Evolutionary conservation across 2,113 vertebrate species (phyloP).

Genomic region (Thalassoma bifasciatum): DNA sequence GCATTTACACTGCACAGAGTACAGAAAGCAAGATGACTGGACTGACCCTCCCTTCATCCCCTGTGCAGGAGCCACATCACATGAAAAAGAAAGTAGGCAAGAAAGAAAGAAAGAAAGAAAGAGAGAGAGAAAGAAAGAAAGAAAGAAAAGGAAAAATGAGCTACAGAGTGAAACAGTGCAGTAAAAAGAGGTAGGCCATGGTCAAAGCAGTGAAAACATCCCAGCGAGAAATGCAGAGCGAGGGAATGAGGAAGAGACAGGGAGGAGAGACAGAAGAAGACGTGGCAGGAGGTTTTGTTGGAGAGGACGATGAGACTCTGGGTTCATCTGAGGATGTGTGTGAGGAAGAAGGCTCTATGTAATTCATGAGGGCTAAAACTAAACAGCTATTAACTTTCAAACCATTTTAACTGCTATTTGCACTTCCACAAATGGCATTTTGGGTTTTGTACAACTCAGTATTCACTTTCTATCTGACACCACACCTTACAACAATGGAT

Average conservation of each 20-base stretch:
- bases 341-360: slow-evolving; percentile 21
- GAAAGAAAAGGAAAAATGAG: slow-evolving; percentile 7
- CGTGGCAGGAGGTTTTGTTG: slow-evolving; percentile 82
- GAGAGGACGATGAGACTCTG: slow-evolving; percentile 52
- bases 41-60: slow-evolving; percentile 61
- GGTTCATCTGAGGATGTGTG: slow-evolving; percentile 78
- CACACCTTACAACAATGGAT: background rate
- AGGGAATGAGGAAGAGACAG: slow-evolving; percentile 64
- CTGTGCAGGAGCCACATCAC: slow-evolving; percentile 64
- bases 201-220: slow-evolving; percentile 11
- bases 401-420: slow-evolving; percentile 62
- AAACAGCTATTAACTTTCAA: slow-evolving; percentile 69
- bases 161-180: background rate
- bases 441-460: slow-evolving; percentile 27
- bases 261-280: slow-evolving; percentile 58
- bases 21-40: slow-evolving; percentile 65
- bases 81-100: slow-evolving; percentile 4
- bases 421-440: background rate
- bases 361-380: slow-evolving; percentile 34
- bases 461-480: slow-evolving; percentile 46
- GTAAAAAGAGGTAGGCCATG: slow-evolving; percentile 11
- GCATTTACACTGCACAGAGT: slow-evolving; percentile 60
- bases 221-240: slow-evolving; percentile 37
- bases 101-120: background rate
- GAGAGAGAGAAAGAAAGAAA: background rate